These are phyloP conservation scores for Lordiphosa fenestrarum DNA, from an alignment of 2,888 invertebrate genomes.

Conservation along the genomic window DNA sequence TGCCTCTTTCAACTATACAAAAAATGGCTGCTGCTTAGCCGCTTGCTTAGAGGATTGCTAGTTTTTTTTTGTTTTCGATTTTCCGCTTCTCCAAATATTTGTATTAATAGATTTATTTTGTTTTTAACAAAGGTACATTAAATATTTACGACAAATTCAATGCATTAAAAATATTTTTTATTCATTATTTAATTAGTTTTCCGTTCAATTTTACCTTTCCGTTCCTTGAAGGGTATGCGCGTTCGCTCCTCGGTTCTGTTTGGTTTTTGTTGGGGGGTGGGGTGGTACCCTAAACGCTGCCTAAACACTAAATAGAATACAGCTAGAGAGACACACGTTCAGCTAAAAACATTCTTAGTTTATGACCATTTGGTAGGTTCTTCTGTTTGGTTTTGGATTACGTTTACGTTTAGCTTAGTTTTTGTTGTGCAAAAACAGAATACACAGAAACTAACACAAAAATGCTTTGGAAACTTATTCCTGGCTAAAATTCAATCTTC, in stretches of 20 bases:
- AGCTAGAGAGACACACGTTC: slow-evolving; percentile 59
- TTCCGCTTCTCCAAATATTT: slow-evolving; percentile 37
- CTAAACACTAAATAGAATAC: slow-evolving; percentile 62
- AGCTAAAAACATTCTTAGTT: slow-evolving; percentile 68
- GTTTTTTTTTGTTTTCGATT: slow-evolving; percentile 35
- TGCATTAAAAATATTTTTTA: slow-evolving; percentile 62
- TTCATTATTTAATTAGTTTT: slow-evolving; percentile 39
- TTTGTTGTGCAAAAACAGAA: slow-evolving; percentile 39
- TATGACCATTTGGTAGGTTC: slow-evolving; percentile 33
- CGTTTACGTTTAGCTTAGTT: slow-evolving; percentile 35
- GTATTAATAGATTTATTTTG: slow-evolving; percentile 59
- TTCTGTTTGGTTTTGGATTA: slow-evolving; percentile 18
- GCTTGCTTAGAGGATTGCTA: slow-evolving; percentile 37
- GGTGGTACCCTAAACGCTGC: slow-evolving; percentile 44
- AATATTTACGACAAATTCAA: slow-evolving; percentile 73
- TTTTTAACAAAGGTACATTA: slow-evolving; percentile 75
- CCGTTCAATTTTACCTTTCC: slow-evolving; percentile 19
- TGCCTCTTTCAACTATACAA: slow-evolving; percentile 60
- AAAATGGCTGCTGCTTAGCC: slow-evolving; percentile 52
- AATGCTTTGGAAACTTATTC: slow-evolving; percentile 28
- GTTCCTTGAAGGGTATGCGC: slow-evolving; percentile 15
- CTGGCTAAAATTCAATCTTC: slow-evolving; percentile 25
- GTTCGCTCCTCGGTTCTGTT: background rate
- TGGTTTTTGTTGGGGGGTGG: background rate
- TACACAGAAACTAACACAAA: slow-evolving; percentile 17